phyloP scores from a whole-genome alignment of 2,113 vertebrate species.

The Pomatostomus ruficeps region DNA sequence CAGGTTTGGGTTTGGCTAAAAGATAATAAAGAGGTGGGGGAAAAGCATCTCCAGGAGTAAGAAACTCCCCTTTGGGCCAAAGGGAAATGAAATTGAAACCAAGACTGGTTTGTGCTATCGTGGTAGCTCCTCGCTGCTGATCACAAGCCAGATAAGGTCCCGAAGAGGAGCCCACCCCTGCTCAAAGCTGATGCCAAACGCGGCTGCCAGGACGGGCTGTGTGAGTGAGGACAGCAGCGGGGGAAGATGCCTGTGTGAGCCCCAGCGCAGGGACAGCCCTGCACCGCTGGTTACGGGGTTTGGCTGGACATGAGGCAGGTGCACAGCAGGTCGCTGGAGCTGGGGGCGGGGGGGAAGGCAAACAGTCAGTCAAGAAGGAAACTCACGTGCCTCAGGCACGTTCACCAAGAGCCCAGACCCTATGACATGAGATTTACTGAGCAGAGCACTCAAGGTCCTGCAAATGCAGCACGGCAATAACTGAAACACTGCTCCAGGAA shows the following conservation, averaged over 20 bases:
- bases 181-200: rapidly evolving
- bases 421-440: background rate
- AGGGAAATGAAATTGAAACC: background rate
- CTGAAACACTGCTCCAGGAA: background rate
- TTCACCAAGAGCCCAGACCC: background rate
- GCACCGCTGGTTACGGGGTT: rapidly evolving
- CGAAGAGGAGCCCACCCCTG: rapidly evolving
- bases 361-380: background rate
- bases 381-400: rapidly evolving
- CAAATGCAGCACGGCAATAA: background rate
- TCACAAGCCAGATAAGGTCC: background rate
- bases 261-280: rapidly evolving
- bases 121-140: background rate
- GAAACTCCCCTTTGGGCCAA: background rate
- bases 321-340: background rate
- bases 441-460: background rate
- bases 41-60: background rate
- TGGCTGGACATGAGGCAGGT: background rate
- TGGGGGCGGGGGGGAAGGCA: rapidly evolving
- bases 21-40: background rate
- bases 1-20: slow-evolving; percentile 32
- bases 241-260: background rate
- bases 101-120: background rate
- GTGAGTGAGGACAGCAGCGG: background rate
- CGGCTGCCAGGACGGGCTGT: rapidly evolving